Base-by-base conservation (phyloP, 2,797 vertebrate species). In the Cynodonichthys magdalenae region DNA sequence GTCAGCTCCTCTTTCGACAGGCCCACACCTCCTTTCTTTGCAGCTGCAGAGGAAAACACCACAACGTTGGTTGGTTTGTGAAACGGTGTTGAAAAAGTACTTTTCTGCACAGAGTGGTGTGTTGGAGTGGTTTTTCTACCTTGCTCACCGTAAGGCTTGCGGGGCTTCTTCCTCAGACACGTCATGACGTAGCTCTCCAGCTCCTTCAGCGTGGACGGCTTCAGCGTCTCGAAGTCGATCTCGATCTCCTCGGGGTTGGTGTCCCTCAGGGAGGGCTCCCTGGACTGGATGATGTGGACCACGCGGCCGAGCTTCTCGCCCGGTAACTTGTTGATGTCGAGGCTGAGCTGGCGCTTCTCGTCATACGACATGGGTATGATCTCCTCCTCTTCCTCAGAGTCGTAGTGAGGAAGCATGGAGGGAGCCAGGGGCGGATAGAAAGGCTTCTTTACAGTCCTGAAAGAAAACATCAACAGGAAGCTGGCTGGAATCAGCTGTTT, bases 171-270 rank as follows among this genome's bases (percentile, higher is more conserved):
- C 45, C 95, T 92, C 55, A 98, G 86, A 62, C 96, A 98, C 12
- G 95, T 96, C 76, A 97, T 94, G 50, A 97, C 96, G 0, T 98
- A 98, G 27, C 95, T 93, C 74, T 98, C 96, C 69, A 98, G 93
- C 79, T 98, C 96, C 2, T 96, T 92, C 54, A 98, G 91, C 0
- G 96, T 98, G 0, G 96, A 98, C 0, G 96, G 96, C 53, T 98
- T 98, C 52, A 98, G 94, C 0, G 95, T 98, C 63, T 98, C 96
- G 1, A 98, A 98, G 82, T 98, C 96, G 0, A 98, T 98, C 82
- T 98, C 96, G 0, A 97, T 98, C 87, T 98, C 96, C 77, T 98
- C 96, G 0, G 96, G 96, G 86, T 98, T 98, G 64, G 96, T 98
- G 77, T 98, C 96, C 0, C 95, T 87, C 50, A 98, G 89, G 0